Percentiles rank a stretch among this genome's conserved stretches.
Evolutionary conservation across 1,140 invertebrate genomes (phyloP).

Genomic region (Drosophila lini): DNA sequence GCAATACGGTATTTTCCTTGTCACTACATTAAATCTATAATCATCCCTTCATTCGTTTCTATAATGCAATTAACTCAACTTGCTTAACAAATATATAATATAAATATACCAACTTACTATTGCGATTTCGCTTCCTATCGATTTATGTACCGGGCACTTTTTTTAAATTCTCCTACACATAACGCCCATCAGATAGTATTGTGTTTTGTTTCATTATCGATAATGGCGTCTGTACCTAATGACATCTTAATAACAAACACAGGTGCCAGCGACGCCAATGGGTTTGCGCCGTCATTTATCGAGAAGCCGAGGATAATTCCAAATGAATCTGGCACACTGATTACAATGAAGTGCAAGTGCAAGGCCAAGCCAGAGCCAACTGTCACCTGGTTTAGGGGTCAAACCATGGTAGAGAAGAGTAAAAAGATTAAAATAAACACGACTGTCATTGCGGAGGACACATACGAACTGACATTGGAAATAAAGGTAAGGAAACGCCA

Average conservation of each 20-base stretch:
- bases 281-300: conserved; percentile 96
- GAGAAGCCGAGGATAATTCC: conserved; percentile 99
- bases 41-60: background rate
- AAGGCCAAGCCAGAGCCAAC: conserved; percentile 96
- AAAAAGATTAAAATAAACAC: conserved; percentile 94
- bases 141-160: background rate
- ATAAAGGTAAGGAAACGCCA: conserved; percentile 89
- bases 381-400: conserved; percentile 95
- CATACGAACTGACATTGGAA: conserved; percentile 94
- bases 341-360: conserved; percentile 98
- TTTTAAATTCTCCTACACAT: no score
- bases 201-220: background rate
- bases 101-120: background rate
- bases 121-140: background rate
- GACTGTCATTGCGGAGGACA: conserved; percentile 91
- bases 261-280: conserved; percentile 95
- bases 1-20: background rate
- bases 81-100: background rate
- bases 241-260: background rate
- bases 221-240: background rate
- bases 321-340: conserved; percentile 97
- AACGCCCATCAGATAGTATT: background rate
- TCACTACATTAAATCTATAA: background rate
- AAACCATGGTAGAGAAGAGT: conserved; percentile 92
- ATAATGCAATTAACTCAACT: background rate